Conservation (phyloP, 1,140 invertebrate genomes). For the Solenopsis invicta region DNA sequence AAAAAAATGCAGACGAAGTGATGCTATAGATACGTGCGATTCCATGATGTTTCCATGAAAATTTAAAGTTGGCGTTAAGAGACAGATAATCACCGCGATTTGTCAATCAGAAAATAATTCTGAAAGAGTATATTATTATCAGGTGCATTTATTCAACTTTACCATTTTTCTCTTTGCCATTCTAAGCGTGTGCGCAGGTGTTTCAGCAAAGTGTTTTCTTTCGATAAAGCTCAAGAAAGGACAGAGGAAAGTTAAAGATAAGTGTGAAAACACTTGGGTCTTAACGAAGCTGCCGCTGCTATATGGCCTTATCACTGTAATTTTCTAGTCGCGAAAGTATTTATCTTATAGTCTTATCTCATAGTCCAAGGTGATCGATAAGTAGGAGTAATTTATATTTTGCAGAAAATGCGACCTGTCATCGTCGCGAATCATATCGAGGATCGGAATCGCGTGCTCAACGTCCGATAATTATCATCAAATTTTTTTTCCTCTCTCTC, state of each 20-base stretch:
- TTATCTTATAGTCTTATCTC: slow-evolving; percentile 10
- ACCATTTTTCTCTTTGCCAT: slow-evolving; percentile 1
- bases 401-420: neutral
- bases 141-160: slow-evolving; percentile 42
- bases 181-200: neutral
- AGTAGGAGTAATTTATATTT: neutral
- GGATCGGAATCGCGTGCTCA: neutral
- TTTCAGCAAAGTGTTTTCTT: slow-evolving; percentile 56
- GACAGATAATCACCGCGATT: slow-evolving; percentile 52
- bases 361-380: neutral
- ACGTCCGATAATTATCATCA: slow-evolving; percentile 11
- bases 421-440: neutral
- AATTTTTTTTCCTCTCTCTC: neutral
- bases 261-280: slow-evolving; percentile 43
- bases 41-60: slow-evolving; percentile 16
- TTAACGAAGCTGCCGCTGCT: slow-evolving; percentile 9
- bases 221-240: slow-evolving; percentile 44
- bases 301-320: slow-evolving; percentile 33
- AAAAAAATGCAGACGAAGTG: slow-evolving; percentile 32
- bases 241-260: slow-evolving; percentile 18
- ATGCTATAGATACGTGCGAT: neutral
- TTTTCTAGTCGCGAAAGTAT: neutral
- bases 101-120: slow-evolving; percentile 45
- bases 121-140: slow-evolving; percentile 39
- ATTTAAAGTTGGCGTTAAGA: slow-evolving; percentile 7